Percentiles rank a stretch among this genome's conserved stretches.
Conservation (phyloP, 2,797 vertebrate genomes). For the Rhinophrynus dorsalis region DNA sequence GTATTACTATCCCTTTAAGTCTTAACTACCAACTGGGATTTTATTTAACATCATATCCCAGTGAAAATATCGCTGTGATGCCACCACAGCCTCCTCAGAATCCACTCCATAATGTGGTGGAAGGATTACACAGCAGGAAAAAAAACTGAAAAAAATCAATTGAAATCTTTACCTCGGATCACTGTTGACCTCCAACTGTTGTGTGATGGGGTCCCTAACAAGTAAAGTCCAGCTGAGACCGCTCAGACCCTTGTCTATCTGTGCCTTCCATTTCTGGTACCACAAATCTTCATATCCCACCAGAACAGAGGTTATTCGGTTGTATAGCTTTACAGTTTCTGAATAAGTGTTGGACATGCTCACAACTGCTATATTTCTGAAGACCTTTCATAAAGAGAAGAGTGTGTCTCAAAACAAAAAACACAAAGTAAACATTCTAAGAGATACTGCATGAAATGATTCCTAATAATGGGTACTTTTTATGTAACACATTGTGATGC, state of each 20-base stretch:
- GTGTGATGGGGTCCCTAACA: slow-evolving; percentile 22
- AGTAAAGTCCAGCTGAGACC: slow-evolving; percentile 40
- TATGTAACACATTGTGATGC: too few relatives aligned
- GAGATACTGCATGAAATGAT: too few relatives aligned
- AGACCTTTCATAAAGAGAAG: slow-evolving; percentile 7
- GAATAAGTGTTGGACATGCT: slow-evolving; percentile 21
- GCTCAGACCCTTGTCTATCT: slow-evolving; percentile 32
- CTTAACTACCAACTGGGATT: too few relatives aligned
- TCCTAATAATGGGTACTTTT: neutral
- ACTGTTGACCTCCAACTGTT: slow-evolving; percentile 30
- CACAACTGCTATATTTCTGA: slow-evolving; percentile 34
- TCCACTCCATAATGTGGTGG: neutral
- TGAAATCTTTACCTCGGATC: slow-evolving; percentile 27
- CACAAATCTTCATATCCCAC: slow-evolving; percentile 40
- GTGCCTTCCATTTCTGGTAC: slow-evolving; percentile 44
- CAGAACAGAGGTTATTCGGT: slow-evolving; percentile 33
- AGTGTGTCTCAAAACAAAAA: neutral
- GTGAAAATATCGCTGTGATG: too few relatives aligned
- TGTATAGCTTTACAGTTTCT: slow-evolving; percentile 42
- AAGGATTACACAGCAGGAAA: too few relatives aligned
- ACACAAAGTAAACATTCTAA: too few relatives aligned
- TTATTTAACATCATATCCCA: too few relatives aligned
- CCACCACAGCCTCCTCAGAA: too few relatives aligned
- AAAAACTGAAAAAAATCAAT: neutral
- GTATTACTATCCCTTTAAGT: too few relatives aligned